A percentile compares a stretch with the other conserved stretches of the same genome.
These are phyloP conservation scores for Aptenodytes patagonicus DNA, from an alignment of 2,113 vertebrate species.

Conservation along the genomic window DNA sequence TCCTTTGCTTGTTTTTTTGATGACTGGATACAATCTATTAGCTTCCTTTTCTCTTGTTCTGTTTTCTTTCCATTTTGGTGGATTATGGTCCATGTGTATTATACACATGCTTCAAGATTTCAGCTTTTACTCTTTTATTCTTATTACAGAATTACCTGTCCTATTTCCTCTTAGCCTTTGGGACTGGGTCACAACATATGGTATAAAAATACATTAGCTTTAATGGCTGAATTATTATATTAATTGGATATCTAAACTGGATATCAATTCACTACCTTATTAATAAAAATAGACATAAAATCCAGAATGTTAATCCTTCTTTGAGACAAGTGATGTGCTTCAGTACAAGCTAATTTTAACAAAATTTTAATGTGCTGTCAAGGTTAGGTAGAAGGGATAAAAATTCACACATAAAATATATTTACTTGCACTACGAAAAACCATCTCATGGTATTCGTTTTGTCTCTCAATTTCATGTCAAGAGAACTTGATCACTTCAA, in stretches of 20 bases:
- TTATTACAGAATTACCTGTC: not conserved
- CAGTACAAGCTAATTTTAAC: not conserved
- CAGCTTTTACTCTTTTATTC: not conserved
- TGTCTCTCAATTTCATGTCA: not conserved
- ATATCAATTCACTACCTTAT: not conserved
- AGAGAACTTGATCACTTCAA: constrained; percentile 22
- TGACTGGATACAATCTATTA: not conserved
- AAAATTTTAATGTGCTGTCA: not conserved
- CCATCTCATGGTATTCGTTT: not conserved
- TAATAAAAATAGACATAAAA: constrained; percentile 12
- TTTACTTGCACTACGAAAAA: not conserved
- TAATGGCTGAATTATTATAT: not conserved
- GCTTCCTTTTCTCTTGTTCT: not conserved
- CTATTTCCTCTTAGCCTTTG: not conserved
- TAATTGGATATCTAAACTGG: not conserved
- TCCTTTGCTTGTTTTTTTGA: not conserved
- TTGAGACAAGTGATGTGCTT: not conserved
- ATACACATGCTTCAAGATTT: not conserved
- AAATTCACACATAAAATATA: not conserved
- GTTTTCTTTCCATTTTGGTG: not conserved
- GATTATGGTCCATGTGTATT: not conserved
- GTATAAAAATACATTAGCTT: not conserved
- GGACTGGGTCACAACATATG: not conserved
- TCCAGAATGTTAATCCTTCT: not conserved
- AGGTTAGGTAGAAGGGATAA: not conserved